These are phyloP conservation scores for Salvator merianae DNA, from an alignment of 2,113 vertebrate species.

Conservation along the genomic window DNA sequence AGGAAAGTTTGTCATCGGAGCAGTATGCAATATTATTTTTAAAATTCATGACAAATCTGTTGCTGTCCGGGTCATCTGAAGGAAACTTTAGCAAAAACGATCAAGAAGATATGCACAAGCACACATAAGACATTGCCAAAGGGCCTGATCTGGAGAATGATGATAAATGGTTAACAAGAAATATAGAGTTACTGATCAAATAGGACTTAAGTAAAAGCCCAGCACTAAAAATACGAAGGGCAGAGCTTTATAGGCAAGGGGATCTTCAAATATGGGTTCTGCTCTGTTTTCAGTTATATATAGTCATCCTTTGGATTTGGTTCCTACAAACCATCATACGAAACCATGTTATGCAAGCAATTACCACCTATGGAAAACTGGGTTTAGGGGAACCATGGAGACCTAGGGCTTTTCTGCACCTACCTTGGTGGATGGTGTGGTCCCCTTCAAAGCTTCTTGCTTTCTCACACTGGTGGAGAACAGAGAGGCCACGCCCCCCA, in stretches of 20 bases:
- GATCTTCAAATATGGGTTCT: too few relatives aligned
- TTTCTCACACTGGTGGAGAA: too few relatives aligned
- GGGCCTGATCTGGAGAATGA: constrained; percentile 16
- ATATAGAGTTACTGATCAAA: constrained; percentile 45
- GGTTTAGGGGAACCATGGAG: too few relatives aligned
- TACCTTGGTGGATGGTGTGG: too few relatives aligned
- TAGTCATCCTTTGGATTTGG: too few relatives aligned
- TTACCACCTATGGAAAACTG: too few relatives aligned
- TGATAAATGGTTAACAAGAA: not conserved
- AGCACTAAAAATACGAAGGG: constrained; percentile 7
- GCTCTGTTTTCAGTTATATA: not conserved
- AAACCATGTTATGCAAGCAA: too few relatives aligned
- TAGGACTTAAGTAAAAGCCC: constrained; percentile 5
- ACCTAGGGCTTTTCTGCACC: too few relatives aligned
- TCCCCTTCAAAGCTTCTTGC: too few relatives aligned
- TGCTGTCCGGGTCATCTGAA: constrained; percentile 56
- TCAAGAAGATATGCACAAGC: constrained; percentile 36
- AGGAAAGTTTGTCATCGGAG: constrained; percentile 71
- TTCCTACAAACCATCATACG: too few relatives aligned
- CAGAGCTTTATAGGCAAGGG: not conserved
- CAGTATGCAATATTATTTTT: constrained; percentile 57
- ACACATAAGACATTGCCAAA: not conserved
- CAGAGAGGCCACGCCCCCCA: too few relatives aligned
- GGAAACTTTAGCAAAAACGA: constrained; percentile 41
- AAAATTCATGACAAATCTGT: constrained; percentile 64